Evolutionary conservation across 2,113 vertebrate species (phyloP), one percentile per base, ranked within the genome.

Genomic region (Caranx melampygus): DNA sequence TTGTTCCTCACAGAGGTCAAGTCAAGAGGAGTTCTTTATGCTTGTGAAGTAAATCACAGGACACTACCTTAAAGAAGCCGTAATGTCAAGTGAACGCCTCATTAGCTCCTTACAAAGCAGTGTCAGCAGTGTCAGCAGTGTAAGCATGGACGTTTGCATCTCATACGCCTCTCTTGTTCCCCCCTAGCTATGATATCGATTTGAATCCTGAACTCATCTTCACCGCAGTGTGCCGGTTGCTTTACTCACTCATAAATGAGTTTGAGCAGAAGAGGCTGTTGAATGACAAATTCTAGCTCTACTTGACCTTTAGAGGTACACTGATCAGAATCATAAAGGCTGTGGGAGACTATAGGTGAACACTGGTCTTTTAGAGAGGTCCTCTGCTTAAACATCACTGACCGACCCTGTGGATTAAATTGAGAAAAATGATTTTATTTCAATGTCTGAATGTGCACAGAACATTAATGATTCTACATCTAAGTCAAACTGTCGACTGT

Each of bases 271-370:
- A 65, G 75, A 87, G 73, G 71, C 54, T 78, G 68, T 14, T 63
- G 72, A 86, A 75, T 34, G 66, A 81, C 74, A 42, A 72, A 86
- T 73, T 71, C 52, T 18, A 34, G 78, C 75, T 71, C 61, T n/a
- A 65, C 75, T 86, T 91, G 87, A 92, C 85, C 85, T 89, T 90
- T 83, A 70, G 51, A 86, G 83, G 79, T 52, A 8, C 52, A 34
- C 75, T 82, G 75, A 79, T 82, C 78, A 68, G 83, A 89, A 84
- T 88, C 72, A 72, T 67, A 84, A 85, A 72, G 54, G 86, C 70
- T 31, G 13, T 15, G 7, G 15, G 10, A 5, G 37, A 67, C 20
- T 33, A 15, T 63, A 49, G 42, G 40, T 42, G 40, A 42, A 77
- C 37, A 34, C 20, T 21, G 51, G 1, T 31, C 10, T 74, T 60